A percentile compares a stretch with the other conserved stretches of the same genome.
Evolutionary conservation across 2,888 invertebrate species (phyloP).

Genomic region (Teleogryllus oceanicus): DNA sequence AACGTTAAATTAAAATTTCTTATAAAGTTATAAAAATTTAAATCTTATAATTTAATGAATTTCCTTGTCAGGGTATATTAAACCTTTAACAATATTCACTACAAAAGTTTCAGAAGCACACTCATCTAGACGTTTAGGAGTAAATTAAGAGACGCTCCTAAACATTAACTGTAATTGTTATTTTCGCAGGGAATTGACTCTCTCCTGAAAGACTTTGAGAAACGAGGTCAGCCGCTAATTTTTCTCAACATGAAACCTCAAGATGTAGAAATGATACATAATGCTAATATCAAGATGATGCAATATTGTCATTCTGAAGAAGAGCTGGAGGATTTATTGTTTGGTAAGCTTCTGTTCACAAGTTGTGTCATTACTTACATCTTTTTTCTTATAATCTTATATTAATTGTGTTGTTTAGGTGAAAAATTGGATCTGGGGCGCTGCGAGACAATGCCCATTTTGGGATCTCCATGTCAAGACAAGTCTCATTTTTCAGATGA

Average conservation of each 20-base stretch:
- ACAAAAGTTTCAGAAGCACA: too few relatives aligned
- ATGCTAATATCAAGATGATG: slow-evolving; percentile 24
- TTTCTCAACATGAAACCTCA: slow-evolving; percentile 48
- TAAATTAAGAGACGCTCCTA: too few relatives aligned
- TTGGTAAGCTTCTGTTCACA: slow-evolving; percentile 30
- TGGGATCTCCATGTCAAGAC: neutral
- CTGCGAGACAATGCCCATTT: slow-evolving; percentile 31
- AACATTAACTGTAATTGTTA: too few relatives aligned
- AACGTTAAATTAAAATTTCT: neutral
- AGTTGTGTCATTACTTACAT: neutral
- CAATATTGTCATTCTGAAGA: slow-evolving; percentile 33
- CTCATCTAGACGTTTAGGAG: too few relatives aligned
- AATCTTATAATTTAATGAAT: slow-evolving; percentile 18
- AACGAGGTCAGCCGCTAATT: slow-evolving; percentile 52
- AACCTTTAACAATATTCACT: too few relatives aligned
- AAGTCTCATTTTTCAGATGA: too few relatives aligned
- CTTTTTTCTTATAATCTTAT: neutral
- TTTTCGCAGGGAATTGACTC: slow-evolving; percentile 56
- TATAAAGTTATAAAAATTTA: neutral
- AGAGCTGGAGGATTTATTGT: slow-evolving; percentile 34
- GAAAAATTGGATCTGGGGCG: slow-evolving; percentile 30
- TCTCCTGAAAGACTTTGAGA: slow-evolving; percentile 55
- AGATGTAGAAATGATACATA: slow-evolving; percentile 28
- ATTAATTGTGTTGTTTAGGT: slow-evolving; percentile 22
- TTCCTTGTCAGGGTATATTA: too few relatives aligned